phyloP scores from a whole-genome alignment of 2,888 invertebrate species.

The Cerastis rubricosa region DNA sequence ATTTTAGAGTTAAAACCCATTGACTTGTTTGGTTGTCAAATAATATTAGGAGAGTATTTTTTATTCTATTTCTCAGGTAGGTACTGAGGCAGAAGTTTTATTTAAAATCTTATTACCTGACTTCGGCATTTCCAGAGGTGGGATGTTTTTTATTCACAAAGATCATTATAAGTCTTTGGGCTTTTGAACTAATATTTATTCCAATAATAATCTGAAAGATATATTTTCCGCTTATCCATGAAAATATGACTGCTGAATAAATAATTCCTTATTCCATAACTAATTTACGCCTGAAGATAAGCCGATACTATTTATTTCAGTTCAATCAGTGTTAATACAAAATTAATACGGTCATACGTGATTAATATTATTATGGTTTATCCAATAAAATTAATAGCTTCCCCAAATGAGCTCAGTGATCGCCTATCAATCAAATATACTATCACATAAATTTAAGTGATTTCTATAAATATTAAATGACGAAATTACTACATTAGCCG shows the following conservation, averaged over 20 bases:
- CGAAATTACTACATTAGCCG: neutral
- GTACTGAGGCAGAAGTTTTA: neutral
- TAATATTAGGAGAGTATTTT: neutral
- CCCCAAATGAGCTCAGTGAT: constrained; percentile 20
- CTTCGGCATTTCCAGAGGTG: neutral
- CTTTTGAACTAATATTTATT: neutral
- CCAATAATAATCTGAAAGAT: neutral
- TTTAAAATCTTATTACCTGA: neutral
- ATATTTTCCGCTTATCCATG: neutral
- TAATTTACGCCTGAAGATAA: constrained; percentile 11
- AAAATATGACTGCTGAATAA: neutral
- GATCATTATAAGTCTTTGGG: neutral
- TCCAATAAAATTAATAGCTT: constrained; percentile 22
- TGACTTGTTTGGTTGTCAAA: neutral
- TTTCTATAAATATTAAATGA: constrained; percentile 10
- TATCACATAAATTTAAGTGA: constrained; percentile 2
- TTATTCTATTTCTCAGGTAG: neutral
- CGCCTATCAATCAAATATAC: constrained; percentile 6
- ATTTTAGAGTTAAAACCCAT: neutral
- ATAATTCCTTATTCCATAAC: neutral
- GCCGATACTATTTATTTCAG: constrained; percentile 17
- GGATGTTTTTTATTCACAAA: neutral
- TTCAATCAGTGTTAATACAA: constrained; percentile 16
- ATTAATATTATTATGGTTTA: constrained; percentile 22
- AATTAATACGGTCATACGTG: constrained; percentile 11